Percentiles rank a stretch among this genome's conserved stretches.
Evolutionary conservation across 2,888 invertebrate species (phyloP).

Genomic region (Mellilla xanthometata): DNA sequence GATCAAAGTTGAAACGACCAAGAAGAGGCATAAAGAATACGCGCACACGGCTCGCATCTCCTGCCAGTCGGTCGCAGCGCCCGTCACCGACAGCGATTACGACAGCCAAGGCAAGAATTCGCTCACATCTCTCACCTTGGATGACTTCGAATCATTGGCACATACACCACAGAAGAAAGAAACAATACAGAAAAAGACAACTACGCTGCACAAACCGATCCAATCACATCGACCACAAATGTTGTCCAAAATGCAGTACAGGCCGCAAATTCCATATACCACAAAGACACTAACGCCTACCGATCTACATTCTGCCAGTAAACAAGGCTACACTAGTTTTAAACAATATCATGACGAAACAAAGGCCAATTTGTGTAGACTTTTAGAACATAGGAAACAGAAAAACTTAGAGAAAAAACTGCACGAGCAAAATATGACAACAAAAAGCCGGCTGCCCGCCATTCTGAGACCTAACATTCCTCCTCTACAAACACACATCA

Average conservation of each 20-base stretch:
- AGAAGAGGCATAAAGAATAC: constrained; percentile 19
- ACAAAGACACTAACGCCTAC: neutral
- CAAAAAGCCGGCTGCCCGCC: constrained; percentile 24
- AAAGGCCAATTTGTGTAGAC: constrained; percentile 52
- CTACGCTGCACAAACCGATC: too few relatives aligned
- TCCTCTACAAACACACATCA: constrained; percentile 28
- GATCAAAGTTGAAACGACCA: constrained; percentile 49
- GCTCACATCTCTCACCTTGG: too few relatives aligned
- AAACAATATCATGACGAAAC: constrained; percentile 40
- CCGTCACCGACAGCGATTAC: constrained; percentile 50
- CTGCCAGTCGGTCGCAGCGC: constrained; percentile 12
- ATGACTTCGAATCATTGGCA: too few relatives aligned
- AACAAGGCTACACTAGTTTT: constrained; percentile 1
- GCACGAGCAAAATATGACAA: neutral
- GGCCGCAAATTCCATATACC: constrained; percentile 14
- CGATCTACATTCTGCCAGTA: neutral
- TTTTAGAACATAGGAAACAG: constrained; percentile 58
- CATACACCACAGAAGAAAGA: too few relatives aligned
- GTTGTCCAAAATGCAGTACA: constrained; percentile 3
- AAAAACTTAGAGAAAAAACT: constrained; percentile 10
- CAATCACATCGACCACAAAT: too few relatives aligned
- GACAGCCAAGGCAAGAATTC: constrained; percentile 60
- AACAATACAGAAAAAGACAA: too few relatives aligned
- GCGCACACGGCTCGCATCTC: too few relatives aligned
- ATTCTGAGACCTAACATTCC: constrained; percentile 28